Evolutionary conservation across 2,113 vertebrate genomes (phyloP).

Genomic region (Callionymus lyra): DNA sequence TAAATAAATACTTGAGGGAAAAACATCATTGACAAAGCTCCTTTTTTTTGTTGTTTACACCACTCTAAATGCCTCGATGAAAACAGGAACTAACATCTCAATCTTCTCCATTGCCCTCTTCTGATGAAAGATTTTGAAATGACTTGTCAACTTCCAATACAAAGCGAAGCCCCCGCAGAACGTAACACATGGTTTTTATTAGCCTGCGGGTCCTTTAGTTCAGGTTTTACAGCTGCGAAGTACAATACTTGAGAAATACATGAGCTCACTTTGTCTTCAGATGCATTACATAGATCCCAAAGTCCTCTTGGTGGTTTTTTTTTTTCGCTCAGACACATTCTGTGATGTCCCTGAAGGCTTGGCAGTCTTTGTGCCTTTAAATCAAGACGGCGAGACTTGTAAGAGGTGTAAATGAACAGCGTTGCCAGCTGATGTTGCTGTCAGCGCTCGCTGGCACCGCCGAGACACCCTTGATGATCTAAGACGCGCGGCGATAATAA

Average conservation of each 20-base stretch:
- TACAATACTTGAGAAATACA: constrained; percentile 1
- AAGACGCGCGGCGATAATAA: constrained; percentile 32
- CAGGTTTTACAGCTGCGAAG: constrained; percentile 1
- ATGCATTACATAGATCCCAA: constrained; percentile 19
- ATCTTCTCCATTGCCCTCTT: too few species aligned
- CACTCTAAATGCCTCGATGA: too few species aligned
- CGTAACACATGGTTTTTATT: constrained; percentile 28
- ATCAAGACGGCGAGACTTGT: constrained; percentile 48
- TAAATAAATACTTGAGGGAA: too few species aligned
- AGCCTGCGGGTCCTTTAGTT: constrained; percentile 2
- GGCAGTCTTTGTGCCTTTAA: constrained; percentile 38
- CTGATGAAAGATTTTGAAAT: too few species aligned
- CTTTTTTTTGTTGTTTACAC: too few species aligned
- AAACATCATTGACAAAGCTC: too few species aligned
- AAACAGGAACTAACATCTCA: too few species aligned
- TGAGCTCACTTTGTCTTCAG: constrained; percentile 20
- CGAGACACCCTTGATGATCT: constrained; percentile 21
- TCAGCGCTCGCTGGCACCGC: constrained; percentile 30
- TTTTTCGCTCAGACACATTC: constrained; percentile 26
- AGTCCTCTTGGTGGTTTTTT: constrained; percentile 8
- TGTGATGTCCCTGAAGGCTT: constrained; percentile 33
- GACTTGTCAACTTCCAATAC: too few species aligned
- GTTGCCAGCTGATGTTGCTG: constrained; percentile 48
- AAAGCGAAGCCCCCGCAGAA: background rate
- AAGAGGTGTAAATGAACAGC: constrained; percentile 65